Conservation (phyloP, 2,888 invertebrate genomes). For the Zeuzera pyrina region DNA sequence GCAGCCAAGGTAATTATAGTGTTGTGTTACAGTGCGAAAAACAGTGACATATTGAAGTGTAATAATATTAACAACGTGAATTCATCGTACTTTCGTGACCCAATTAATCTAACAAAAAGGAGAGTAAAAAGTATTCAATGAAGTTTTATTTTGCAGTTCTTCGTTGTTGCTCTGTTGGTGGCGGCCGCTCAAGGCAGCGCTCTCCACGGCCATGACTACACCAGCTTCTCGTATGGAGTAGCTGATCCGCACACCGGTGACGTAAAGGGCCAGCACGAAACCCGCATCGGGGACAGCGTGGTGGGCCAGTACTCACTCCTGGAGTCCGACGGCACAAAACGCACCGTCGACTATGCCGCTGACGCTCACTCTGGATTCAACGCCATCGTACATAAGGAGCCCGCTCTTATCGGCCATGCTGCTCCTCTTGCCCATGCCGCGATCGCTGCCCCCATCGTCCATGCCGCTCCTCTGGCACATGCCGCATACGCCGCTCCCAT, state of each 20-base stretch:
- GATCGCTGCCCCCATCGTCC: constrained; percentile 36
- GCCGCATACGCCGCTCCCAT: constrained; percentile 27
- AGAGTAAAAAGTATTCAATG: neutral
- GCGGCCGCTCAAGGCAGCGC: constrained; percentile 57
- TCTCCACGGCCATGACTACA: constrained; percentile 50
- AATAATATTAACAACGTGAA: too few relatives aligned
- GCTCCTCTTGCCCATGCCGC: constrained; percentile 29
- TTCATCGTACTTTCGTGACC: too few relatives aligned
- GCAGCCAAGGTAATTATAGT: constrained; percentile 54
- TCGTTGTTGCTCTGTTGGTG: constrained; percentile 55
- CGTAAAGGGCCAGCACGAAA: constrained; percentile 74
- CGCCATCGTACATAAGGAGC: constrained; percentile 18
- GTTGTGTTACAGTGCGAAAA: neutral
- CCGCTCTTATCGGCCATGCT: constrained; percentile 13
- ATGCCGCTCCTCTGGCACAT: constrained; percentile 40
- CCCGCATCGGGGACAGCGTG: constrained; percentile 76
- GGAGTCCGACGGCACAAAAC: constrained; percentile 75
- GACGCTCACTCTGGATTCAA: constrained; percentile 19
- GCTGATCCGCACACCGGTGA: constrained; percentile 65
- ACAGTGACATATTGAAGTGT: too few relatives aligned
- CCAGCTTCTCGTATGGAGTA: constrained; percentile 62
- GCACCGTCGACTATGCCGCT: constrained; percentile 70
- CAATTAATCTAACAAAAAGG: too few relatives aligned
- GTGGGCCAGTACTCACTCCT: constrained; percentile 67
- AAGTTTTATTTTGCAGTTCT: constrained; percentile 48